A percentile compares a stretch with the other conserved stretches of the same genome.
phyloP scores from a whole-genome alignment of 1,140 invertebrate species.

The Drosophila setifemur region DNA sequence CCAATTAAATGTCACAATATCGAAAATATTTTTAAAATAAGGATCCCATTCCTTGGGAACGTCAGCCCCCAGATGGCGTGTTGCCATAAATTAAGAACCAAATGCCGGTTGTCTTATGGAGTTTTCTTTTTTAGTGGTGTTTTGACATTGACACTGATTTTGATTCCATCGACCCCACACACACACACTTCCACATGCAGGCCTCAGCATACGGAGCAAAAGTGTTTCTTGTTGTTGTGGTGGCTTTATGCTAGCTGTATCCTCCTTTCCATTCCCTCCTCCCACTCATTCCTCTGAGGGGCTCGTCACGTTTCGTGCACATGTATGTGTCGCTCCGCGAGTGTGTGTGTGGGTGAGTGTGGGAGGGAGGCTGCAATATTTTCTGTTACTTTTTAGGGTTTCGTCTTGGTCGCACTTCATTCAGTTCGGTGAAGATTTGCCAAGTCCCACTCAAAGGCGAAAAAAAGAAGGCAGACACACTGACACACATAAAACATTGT shows the following conservation, averaged over 20 bases:
- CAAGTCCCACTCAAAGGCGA: slow-evolving; percentile 21
- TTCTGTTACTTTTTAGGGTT: slow-evolving; percentile 52
- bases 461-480: slow-evolving; percentile 50
- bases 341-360: not conserved
- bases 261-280: slow-evolving; percentile 5
- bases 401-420: slow-evolving; percentile 51
- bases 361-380: slow-evolving; percentile 46
- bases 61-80: too few species aligned
- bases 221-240: slow-evolving; percentile 14
- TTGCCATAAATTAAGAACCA: not conserved
- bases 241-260: slow-evolving; percentile 48
- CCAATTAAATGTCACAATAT: too few species aligned
- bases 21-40: too few species aligned
- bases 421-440: slow-evolving; percentile 45
- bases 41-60: too few species aligned
- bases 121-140: slow-evolving; percentile 22
- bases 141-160: slow-evolving; percentile 64
- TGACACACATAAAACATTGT: slow-evolving; percentile 67
- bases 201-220: slow-evolving; percentile 3
- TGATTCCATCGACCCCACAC: slow-evolving; percentile 48
- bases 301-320: slow-evolving; percentile 53
- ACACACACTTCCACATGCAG: slow-evolving; percentile 19
- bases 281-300: slow-evolving; percentile 41
- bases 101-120: slow-evolving; percentile 3
- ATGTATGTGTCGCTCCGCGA: not conserved